phyloP scores from a whole-genome alignment of 2,797 vertebrate genomes.

The Melanotaenia boesemani region DNA sequence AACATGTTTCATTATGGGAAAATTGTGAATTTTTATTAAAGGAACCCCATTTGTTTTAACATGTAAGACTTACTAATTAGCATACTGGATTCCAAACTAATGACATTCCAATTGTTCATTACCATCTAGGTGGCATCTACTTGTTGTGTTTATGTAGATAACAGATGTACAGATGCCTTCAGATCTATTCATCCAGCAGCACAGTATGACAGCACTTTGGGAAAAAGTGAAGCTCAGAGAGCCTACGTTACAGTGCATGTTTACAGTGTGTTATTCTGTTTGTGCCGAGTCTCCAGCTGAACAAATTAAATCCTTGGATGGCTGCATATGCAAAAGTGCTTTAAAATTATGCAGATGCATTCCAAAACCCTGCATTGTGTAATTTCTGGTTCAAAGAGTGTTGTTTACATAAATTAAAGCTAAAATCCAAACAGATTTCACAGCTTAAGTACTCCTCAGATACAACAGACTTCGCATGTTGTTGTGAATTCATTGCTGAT shows the following conservation, averaged over 20 bases:
- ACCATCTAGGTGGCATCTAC: not conserved
- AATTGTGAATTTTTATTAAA: not conserved
- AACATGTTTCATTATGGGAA: not conserved
- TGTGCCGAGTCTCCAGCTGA: constrained; percentile 42
- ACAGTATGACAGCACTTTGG: constrained; percentile 18
- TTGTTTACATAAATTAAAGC: constrained; percentile 43
- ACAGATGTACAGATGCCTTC: not conserved
- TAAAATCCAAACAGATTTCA: constrained; percentile 13
- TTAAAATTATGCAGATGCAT: constrained; percentile 32
- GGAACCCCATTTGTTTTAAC: not conserved
- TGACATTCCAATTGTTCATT: not conserved
- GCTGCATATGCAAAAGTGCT: constrained; percentile 39
- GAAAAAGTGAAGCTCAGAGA: too few species aligned
- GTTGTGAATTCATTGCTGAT: not conserved
- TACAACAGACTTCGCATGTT: not conserved
- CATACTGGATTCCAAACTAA: too few species aligned
- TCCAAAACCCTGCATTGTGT: constrained; percentile 33
- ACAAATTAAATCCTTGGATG: constrained; percentile 50
- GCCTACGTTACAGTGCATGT: not conserved
- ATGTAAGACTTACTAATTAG: not conserved
- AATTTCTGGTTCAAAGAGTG: constrained; percentile 33
- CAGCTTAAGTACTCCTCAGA: not conserved
- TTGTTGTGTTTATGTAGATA: not conserved
- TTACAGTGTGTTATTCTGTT: constrained; percentile 28
- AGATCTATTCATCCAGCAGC: constrained; percentile 19